phyloP scores from a whole-genome alignment of 1,140 invertebrate genomes.

The Zophobas morio region DNA sequence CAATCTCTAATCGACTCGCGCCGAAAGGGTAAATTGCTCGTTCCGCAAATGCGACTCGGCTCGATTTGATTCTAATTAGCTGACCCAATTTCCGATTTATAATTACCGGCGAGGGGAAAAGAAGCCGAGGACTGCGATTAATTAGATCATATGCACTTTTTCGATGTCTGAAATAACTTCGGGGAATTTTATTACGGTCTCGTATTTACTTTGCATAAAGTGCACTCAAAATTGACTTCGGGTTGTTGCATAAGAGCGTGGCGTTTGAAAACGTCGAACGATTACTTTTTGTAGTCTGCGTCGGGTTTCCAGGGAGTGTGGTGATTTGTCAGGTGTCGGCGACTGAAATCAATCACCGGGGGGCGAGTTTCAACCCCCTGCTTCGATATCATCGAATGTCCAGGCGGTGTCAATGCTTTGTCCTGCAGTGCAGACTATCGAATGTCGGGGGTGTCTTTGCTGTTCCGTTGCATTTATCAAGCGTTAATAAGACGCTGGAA shows the following conservation, averaged over 20 bases:
- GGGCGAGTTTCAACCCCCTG: slow-evolving; percentile 15
- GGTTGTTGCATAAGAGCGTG: slow-evolving; percentile 10
- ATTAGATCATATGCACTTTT: neutral
- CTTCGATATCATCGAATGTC: slow-evolving; percentile 38
- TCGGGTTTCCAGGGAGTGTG: slow-evolving; percentile 34
- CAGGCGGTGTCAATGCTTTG: slow-evolving; percentile 36
- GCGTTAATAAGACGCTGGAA: neutral
- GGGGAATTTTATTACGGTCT: neutral
- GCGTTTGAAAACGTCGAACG: slow-evolving; percentile 13
- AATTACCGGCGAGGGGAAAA: neutral
- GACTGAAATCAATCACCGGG: slow-evolving; percentile 37
- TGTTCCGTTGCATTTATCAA: slow-evolving; percentile 23
- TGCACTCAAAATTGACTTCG: neutral
- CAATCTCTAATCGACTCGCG: slow-evolving; percentile 29
- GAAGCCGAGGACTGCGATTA: too few relatives aligned
- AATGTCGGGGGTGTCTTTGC: slow-evolving; percentile 15
- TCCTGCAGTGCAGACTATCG: slow-evolving; percentile 24
- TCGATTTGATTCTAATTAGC: slow-evolving; percentile 24
- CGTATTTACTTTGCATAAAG: neutral
- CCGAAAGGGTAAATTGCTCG: slow-evolving; percentile 31
- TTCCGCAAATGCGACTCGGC: slow-evolving; percentile 15
- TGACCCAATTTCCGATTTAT: slow-evolving; percentile 35
- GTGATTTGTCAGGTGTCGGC: slow-evolving; percentile 37
- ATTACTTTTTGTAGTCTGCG: slow-evolving; percentile 16
- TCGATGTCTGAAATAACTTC: neutral